Base-by-base conservation (phyloP, 2,888 invertebrate genomes). In the Ormyrus thymus region DNA sequence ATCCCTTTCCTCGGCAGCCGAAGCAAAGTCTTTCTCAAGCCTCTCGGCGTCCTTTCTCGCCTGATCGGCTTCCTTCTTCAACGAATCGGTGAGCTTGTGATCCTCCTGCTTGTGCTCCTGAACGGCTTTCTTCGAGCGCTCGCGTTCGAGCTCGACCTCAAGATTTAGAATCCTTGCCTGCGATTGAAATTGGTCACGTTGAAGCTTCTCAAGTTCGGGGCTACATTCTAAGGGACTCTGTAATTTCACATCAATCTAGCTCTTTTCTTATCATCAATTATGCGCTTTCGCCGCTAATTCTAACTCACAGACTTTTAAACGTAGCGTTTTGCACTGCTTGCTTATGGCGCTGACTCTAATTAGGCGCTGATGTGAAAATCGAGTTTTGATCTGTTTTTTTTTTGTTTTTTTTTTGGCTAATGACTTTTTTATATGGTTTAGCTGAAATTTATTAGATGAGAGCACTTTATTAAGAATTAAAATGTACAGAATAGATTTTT, bases 121-220 rank as follows among this genome's bases (percentile, higher is more conserved):
- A 4, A 85, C 83, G 61, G 78, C 84, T 65, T 86, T 87, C 72
- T 87, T 86, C 11, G 92, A 92, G 79, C 93, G 92, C 87, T 95
- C 94, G 84, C 95, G 94, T 79, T 95, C 95, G 83, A 96, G 87
- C 88, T 97, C 96, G 10, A 95, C 95, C 90, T 97, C 96, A 83
- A 97, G 91, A 86, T 96, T 96, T 46, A 94, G 93, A 87, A 97
- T 94, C 89, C 94, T 94, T 69, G 95, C 94, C 88, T 94, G 80
- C 3, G 64, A 81, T 68, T 66, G 51, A 81, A 81, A 76, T 78
- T 78, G 64, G 46, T 76, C 75, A 55, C 46, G 71, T 79, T 79
- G 75, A 71, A 81, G 81, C 69, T 51, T 72, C 76, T 62, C n/a
- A 58, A 77, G 70, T 11, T 78, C 76, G 55, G 72, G 69, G 45